Percentiles rank a stretch among this genome's conserved stretches.
These are phyloP conservation scores for Forbesichthys agassizii DNA, from an alignment of 2,113 vertebrate genomes.

Conservation along the genomic window DNA sequence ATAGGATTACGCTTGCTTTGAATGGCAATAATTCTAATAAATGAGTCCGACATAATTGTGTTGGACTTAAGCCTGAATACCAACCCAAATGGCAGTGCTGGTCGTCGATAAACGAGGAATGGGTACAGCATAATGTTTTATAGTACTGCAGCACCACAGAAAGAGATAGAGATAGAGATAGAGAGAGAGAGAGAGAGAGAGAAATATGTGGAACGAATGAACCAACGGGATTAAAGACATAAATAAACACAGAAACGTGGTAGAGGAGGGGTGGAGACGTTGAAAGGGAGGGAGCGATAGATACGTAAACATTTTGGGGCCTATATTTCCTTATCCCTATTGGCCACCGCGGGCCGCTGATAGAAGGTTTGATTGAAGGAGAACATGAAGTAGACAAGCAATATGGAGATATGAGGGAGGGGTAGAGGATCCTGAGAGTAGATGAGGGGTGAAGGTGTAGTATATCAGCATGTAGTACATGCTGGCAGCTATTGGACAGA, in stretches of 20 bases:
- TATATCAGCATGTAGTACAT: too few species aligned
- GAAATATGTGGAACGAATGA: neutral
- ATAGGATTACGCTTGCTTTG: constrained; percentile 1
- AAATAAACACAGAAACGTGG: neutral
- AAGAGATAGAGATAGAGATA: constrained; percentile 58
- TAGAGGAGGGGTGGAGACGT: neutral
- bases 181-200: constrained; percentile 51
- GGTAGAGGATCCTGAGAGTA: constrained; percentile 2
- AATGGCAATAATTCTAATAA: constrained; percentile 19
- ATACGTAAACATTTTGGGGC: constrained; percentile 69
- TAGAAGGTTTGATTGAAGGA: constrained; percentile 59
- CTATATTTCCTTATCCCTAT: constrained; percentile 70
- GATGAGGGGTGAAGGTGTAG: neutral
- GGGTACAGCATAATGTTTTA: neutral
- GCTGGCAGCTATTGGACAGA: too few species aligned
- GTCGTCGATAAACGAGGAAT: constrained; percentile 26
- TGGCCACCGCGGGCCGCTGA: constrained; percentile 48
- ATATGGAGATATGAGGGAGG: constrained; percentile 22
- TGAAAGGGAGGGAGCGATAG: neutral
- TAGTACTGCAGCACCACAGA: constrained; percentile 10
- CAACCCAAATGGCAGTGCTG: neutral
- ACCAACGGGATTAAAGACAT: neutral
- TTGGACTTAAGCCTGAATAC: constrained; percentile 6
- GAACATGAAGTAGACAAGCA: constrained; percentile 46
- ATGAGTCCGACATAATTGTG: neutral